Evolutionary conservation across 1,140 invertebrate genomes (phyloP), one percentile per base, ranked within the genome.

Genomic region (Diploscapter pachys): DNA sequence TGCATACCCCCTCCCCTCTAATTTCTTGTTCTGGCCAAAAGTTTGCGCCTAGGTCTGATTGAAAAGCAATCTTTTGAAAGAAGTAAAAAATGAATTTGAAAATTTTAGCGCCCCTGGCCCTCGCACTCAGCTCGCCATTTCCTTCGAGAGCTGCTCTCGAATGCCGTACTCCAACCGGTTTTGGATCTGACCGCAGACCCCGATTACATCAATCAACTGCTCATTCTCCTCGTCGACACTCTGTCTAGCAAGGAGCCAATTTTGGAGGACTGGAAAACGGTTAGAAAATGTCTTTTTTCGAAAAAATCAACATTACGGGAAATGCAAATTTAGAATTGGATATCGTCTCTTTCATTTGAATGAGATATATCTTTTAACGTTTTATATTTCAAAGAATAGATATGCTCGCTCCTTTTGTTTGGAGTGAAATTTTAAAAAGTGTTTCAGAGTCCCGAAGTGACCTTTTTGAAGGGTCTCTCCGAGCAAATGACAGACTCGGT

Each of bases 151-250:
- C 61, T 79, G 56, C 48, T 79, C 6, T 64, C 71, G 5, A 71
- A 78, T 65, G 71, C 78, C 6, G 64, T 79, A 5, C 62, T 79
- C n/a, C 71, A 78, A 3, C 78, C 78, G 3, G 62, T 79, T 11
- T 59, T 78, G 6, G 78, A 79, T 75, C 9, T 79, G 61, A 51
- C 73, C 8, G 78, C 78, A 5, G 78, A 79, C 48, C 78, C 78
- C 3, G 78, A 79, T 63, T 78, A 72, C n/a, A 79, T 79, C 64
- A 79, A 79, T 52, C 62, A 79, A 13, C 78, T 80, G 13, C 61
- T 79, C 5, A 68, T 79, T 59, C 51, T 78, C 4, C 53, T 78
- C 3, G 74, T 79, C 51, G 78, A 79, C 59, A 56, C 53, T 3
- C 1, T 31, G 31, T 31, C 31, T 1, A 31, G 31, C 31, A 31